These are phyloP conservation scores for Panagrolaimus sp. DNA, from an alignment of 1,140 invertebrate species.

Conservation along the genomic window DNA sequence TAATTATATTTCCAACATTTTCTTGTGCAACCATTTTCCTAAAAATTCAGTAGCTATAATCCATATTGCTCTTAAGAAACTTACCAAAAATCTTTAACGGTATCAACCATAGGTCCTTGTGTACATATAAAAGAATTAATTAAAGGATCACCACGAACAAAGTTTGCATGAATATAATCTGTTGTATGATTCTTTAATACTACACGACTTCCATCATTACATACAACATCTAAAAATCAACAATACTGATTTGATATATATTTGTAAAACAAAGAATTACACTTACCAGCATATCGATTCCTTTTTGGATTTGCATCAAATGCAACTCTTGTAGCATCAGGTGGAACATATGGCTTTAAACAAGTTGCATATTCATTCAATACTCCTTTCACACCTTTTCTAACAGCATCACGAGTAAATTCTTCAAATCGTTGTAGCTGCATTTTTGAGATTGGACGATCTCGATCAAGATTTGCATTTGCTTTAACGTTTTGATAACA, in stretches of 20 bases:
- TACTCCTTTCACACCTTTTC: neutral
- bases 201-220: constrained; percentile 10
- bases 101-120: constrained; percentile 8
- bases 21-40: constrained; percentile 12
- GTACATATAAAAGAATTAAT: constrained; percentile 18
- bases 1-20: constrained; percentile 13
- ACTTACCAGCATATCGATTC: constrained; percentile 12
- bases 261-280: no score
- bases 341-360: constrained; percentile 10
- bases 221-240: constrained; percentile 19
- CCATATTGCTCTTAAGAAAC: neutral
- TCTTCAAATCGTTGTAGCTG: constrained; percentile 10
- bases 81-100: constrained; percentile 9
- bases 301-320: constrained; percentile 19
- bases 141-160: constrained; percentile 6
- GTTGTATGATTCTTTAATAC: constrained; percentile 12
- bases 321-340: neutral
- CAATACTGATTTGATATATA: neutral
- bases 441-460: neutral
- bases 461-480: constrained; percentile 3
- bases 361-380: neutral
- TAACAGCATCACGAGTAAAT: constrained; percentile 4
- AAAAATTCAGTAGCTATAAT: neutral
- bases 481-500: neutral
- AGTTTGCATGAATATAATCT: constrained; percentile 22